These are phyloP conservation scores for Acrobeloides nanus DNA, from an alignment of 2,888 invertebrate genomes.

Conservation along the genomic window DNA sequence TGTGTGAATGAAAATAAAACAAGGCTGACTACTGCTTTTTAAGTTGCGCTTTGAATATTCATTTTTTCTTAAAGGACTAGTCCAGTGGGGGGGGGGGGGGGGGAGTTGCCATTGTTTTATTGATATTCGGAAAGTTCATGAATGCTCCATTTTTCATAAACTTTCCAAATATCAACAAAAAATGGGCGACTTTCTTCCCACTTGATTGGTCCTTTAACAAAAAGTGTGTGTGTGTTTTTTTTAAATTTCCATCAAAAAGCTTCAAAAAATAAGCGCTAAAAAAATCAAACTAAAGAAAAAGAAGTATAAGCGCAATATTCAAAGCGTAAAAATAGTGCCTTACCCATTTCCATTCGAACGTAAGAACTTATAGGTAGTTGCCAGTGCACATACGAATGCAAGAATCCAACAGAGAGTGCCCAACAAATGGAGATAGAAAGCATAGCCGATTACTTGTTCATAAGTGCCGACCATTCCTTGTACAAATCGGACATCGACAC, in stretches of 20 bases:
- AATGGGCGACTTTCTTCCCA: too few species aligned
- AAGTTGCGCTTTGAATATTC: too few species aligned
- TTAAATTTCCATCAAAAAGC: not conserved
- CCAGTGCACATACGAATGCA: conserved; percentile 43
- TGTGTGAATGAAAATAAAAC: too few species aligned
- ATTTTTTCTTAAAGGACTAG: conserved; percentile 1
- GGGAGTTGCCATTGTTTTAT: not conserved
- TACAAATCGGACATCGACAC: conserved; percentile 51
- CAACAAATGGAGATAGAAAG: conserved; percentile 49
- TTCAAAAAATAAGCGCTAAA: not conserved
- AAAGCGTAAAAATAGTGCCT: conserved; percentile 3
- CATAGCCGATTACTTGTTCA: conserved; percentile 49
- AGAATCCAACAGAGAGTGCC: conserved; percentile 45
- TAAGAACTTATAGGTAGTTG: conserved; percentile 48
- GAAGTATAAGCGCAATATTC: not conserved
- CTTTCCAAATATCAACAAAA: not conserved
- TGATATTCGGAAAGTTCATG: not conserved
- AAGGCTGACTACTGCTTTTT: too few species aligned
- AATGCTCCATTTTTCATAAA: not conserved
- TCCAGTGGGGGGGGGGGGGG: not conserved
- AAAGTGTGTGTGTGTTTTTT: too few species aligned
- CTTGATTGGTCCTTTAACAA: too few species aligned
- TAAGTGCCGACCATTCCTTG: conserved; percentile 40
- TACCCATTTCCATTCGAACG: conserved; percentile 21
- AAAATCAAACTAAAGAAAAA: not conserved